phyloP scores from a whole-genome alignment of 2,888 invertebrate species.

The Syrista parreyssii region DNA sequence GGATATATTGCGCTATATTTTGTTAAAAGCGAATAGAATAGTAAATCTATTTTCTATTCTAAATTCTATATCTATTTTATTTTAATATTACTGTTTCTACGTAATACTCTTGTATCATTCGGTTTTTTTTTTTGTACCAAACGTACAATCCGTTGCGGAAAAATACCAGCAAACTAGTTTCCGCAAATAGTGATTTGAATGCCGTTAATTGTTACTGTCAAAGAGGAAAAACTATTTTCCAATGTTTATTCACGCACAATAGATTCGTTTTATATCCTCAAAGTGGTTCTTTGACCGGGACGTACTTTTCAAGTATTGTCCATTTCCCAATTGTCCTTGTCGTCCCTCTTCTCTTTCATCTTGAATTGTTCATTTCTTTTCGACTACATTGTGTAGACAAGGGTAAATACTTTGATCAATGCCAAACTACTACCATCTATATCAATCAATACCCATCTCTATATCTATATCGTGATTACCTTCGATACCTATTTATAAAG shows the following conservation, averaged over 20 bases:
- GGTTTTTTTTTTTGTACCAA: neutral
- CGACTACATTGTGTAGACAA: neutral
- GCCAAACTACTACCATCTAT: no score
- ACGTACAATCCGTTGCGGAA: neutral
- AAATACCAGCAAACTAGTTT: neutral
- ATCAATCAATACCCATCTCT: no score
- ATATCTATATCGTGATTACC: no score
- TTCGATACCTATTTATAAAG: neutral
- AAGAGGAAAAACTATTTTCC: neutral
- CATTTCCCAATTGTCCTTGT: no score
- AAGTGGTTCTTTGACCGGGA: neutral
- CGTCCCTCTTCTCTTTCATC: neutral
- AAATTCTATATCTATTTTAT: no score
- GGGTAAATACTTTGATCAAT: neutral
- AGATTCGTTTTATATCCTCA: neutral
- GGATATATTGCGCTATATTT: no score
- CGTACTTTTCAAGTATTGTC: neutral
- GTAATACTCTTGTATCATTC: neutral
- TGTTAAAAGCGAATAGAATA: no score
- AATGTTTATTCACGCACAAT: neutral
- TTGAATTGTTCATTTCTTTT: neutral
- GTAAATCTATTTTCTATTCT: neutral
- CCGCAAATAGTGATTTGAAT: neutral
- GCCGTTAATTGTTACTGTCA: neutral
- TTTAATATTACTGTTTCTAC: neutral